Evolutionary conservation across 2,797 vertebrate genomes (phyloP).

Genomic region (Sparus aurata): DNA sequence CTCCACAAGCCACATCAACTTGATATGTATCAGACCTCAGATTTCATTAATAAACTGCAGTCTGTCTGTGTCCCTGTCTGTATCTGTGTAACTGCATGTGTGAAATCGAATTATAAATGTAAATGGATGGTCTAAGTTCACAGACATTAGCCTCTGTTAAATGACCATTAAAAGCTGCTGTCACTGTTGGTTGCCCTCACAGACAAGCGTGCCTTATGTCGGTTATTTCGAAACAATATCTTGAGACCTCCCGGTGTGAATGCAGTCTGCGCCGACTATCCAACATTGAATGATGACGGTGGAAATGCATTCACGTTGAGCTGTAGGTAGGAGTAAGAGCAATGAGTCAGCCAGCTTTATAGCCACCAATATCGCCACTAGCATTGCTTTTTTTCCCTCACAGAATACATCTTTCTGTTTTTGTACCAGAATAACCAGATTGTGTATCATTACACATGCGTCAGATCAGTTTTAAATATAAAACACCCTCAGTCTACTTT

Average conservation of each 20-base stretch:
- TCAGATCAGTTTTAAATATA: conserved; percentile 55
- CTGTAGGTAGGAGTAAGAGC: conserved; percentile 62
- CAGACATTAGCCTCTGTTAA: neutral
- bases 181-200: conserved; percentile 4
- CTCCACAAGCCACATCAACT: neutral
- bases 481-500: conserved; percentile 32
- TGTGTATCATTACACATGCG: conserved; percentile 49
- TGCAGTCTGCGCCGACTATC: neutral
- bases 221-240: neutral
- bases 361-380: conserved; percentile 36
- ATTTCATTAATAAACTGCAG: conserved; percentile 5
- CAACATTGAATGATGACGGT: conserved; percentile 22
- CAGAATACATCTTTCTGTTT: conserved; percentile 23
- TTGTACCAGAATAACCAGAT: conserved; percentile 24
- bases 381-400: conserved; percentile 20
- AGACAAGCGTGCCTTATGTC: neutral
- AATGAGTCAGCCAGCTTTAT: conserved; percentile 62
- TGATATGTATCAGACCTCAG: conserved; percentile 12
- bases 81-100: neutral
- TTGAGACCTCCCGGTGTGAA: conserved; percentile 11
- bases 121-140: conserved; percentile 6
- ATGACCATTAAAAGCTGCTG: neutral
- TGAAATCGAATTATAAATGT: conserved; percentile 29
- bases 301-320: conserved; percentile 36
- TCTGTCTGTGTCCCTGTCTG: conserved; percentile 4